Evolutionary conservation across 2,888 invertebrate genomes (phyloP), one percentile per base, ranked within the genome.

Genomic region (Drosophila atroscutellata): DNA sequence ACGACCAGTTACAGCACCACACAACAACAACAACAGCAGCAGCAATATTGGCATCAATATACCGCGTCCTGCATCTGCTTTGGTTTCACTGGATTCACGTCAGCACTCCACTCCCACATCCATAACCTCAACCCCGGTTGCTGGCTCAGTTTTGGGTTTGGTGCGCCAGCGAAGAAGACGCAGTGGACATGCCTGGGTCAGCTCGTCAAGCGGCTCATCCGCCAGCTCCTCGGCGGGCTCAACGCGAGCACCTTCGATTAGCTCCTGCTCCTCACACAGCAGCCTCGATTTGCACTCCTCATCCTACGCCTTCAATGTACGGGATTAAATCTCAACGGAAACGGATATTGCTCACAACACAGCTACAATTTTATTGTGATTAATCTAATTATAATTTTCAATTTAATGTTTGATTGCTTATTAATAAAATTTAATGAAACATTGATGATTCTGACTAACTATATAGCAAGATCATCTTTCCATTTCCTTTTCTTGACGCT

Each of bases 101-200:
- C 78, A 52, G 18, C 26, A 30, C 0, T n/a, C 58, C 34, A 47
- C 65, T 0, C 24, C 58, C 30, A 36, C 65, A n/a, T 76, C 87
- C 0, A 81, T 83, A 0, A 75, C 76, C 24, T 84, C 83, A 2
- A 86, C 86, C 3, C 89, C 90, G 0, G 85, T 92, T 3, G 89
- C 88, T 1, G 92, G 92, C 26, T 90, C 91, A 0, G 90, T 91
- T 1, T 50, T 92, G 28, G 86, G 87, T 0, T 60, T 91, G 26
- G 92, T 90, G 6, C 78, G 92, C 7, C 86, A 86, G 36, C 69
- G 80, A 1, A 67, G 90, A 1, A 76, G 81, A 1, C 82, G 80
- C 47, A 83, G 72, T 45, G 77, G 82, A 0, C 89, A 83, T 47
- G 90, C 85, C 32, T 88, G 90, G 83, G 75, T 77, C 3, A 88